Base-by-base conservation (phyloP, 92 coral and sea anemone species). In the Epizoanthus illoricatus region DNA sequence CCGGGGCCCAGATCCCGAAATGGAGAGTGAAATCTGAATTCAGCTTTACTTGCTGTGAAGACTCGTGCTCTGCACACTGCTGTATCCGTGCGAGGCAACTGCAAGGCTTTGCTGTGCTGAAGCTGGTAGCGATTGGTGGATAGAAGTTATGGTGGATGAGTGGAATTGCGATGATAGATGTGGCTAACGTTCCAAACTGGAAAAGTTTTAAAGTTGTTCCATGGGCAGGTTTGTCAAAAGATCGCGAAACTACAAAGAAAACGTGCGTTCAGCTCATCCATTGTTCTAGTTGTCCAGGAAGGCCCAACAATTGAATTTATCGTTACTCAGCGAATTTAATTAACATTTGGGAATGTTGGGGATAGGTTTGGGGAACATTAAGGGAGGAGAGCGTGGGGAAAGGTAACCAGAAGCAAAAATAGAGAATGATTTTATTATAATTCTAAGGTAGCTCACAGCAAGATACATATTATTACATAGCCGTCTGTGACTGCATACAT, bases 11-110 rank as follows among this genome's bases (percentile, higher is more conserved):
- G 90, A 87, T 70, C 78, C 79, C 23, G 99, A 96, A 60, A 87
- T 93, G 84, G 97, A 93, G 73, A 93, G 97, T 79, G 97, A 93
- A 89, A 93, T 93, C 36, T 93, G 86, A 45, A 74, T 24, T 42
- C 40, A 43, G 52, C 71, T 6, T n/a, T 45, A 40, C 16, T 70
- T 23, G 23, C 70, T 13, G 39, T 47, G 17, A 45, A 68, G 73
- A 47, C 24, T 7, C 20, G 33, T 63, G n/a, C 57, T 39, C 45
- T 47, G 61, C 59, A 8, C 19, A 11, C 71, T 20, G 82, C 82
- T 63, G 82, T 45, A 7, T 21, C 42, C 49, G 43, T 63, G 71
- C 36, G 67, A 63, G 15, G 42, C 19, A 39, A 42, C 13, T 45
- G 56, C 56, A 52, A 1, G 0, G 54, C 60, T 21, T 36, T 62